Evolutionary conservation across 2,113 vertebrate genomes (phyloP), one percentile per base, ranked within the genome.

Genomic region (Microcebus griseorufus): DNA sequence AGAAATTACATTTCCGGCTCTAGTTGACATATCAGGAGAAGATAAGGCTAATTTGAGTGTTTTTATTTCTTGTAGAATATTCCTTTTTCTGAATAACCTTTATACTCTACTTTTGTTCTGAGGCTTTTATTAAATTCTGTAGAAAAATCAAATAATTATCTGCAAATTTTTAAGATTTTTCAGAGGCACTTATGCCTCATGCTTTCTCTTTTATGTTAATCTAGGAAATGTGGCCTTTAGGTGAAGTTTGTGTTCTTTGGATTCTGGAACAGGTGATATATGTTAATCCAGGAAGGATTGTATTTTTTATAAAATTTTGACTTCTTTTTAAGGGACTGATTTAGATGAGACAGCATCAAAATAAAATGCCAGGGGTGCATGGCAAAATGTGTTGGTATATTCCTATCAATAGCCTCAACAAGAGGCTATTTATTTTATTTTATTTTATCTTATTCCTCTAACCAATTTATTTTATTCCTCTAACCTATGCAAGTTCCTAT

Each of bases 1-100:
- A 82, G 34, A 87, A 80, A 85, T 94, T 94, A 60, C 11, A n/a
- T 81, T 91, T 96, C 22, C 62, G 67, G 32, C 39, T 87, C 25
- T 34, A 9, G 8, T 25, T 65, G n/a, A 79, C 9, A 9, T 79
- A 45, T 79, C 27, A 72, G 25, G 18, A 75, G 64, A 73, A 58
- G 34, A 12, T 67, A 73, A 64, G 17, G 34, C 39, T 76, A 76
- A 58, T 76, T 42, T 76, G 48, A 39, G 7, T 53, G 42, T 82
- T 82, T 87, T 53, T 20, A 12, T 75, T 92, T 23, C 3, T 78
- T 83, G 25, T 37, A 76, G 23, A 82, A 78, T 70, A 42, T 42
- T 22, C 29, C 29, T 37, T 90, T 92, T 67, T 27, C n/a, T 72
- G 23, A 72, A 72, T 85, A 27, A 80, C 48, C 16, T 93, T 73